phyloP scores from a whole-genome alignment of 2,797 vertebrate genomes.

The Crossoptilon crossoptilon region DNA sequence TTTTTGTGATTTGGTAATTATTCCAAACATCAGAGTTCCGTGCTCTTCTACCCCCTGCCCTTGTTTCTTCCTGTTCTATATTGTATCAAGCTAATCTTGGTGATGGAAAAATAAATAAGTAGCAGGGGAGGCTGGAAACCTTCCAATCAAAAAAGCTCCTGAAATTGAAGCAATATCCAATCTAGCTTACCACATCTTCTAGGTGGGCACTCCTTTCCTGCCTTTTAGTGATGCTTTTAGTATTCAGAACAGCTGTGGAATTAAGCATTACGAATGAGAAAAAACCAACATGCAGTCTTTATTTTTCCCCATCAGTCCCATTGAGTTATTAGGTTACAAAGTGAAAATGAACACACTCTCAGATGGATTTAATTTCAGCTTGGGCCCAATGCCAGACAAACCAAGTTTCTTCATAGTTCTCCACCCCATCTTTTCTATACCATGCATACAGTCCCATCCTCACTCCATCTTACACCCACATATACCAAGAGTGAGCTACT shows the following conservation, averaged over 20 bases:
- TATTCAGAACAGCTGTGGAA: constrained; percentile 58
- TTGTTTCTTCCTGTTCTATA: constrained; percentile 38
- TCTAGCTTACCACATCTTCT: constrained; percentile 18
- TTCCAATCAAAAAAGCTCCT: neutral
- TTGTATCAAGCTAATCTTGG: constrained; percentile 31
- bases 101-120: constrained; percentile 38
- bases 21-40: neutral
- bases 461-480: neutral
- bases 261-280: constrained; percentile 21
- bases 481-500: neutral
- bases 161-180: constrained; percentile 3
- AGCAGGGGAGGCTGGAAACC: neutral
- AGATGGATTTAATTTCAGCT: constrained; percentile 60
- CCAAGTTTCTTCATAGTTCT: constrained; percentile 35
- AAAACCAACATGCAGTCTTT: constrained; percentile 31
- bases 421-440: neutral
- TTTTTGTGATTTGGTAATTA: constrained; percentile 36
- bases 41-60: neutral
- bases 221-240: constrained; percentile 30
- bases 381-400: constrained; percentile 28
- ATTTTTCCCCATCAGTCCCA: constrained; percentile 16
- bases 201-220: constrained; percentile 17
- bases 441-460: neutral
- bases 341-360: constrained; percentile 46
- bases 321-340: constrained; percentile 54